Conservation (phyloP, 2,113 vertebrate genomes). For the Rousettus leschenaultii region DNA sequence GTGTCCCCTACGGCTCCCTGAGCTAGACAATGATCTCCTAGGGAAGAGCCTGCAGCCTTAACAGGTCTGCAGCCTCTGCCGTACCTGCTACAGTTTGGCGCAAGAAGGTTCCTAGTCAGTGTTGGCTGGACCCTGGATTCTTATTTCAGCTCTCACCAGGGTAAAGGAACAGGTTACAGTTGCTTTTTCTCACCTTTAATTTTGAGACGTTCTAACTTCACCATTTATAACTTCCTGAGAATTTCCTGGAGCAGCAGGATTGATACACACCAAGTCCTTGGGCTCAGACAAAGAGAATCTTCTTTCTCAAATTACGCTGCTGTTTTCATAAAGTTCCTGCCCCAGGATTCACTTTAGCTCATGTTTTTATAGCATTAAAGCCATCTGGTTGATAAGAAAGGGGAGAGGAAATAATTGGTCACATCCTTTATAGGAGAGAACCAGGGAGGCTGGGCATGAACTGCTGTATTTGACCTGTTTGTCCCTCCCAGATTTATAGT, state of each 20-base stretch:
- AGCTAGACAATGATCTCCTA: neutral
- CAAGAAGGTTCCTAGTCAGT: neutral
- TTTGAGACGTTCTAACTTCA: neutral
- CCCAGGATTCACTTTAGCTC: neutral
- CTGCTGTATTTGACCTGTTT: neutral
- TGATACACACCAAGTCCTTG: neutral
- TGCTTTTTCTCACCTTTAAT: neutral
- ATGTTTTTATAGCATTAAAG: neutral
- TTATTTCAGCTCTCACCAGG: neutral
- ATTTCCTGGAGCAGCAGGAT: neutral
- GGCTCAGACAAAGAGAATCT: neutral
- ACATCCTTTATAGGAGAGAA: neutral
- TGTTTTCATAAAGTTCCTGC: neutral
- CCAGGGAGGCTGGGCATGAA: rapidly evolving
- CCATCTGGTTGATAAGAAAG: neutral
- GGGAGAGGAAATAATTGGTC: neutral
- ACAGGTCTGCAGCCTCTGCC: neutral
- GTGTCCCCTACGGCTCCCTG: neutral
- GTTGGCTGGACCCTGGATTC: neutral
- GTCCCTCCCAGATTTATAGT: neutral
- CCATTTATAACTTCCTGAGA: neutral
- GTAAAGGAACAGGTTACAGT: neutral
- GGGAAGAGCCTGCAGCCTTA: neutral
- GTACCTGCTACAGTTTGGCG: neutral
- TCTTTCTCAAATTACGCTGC: neutral